Evolutionary conservation across 2,797 vertebrate genomes (phyloP).

Genomic region (Graptemys geographica): DNA sequence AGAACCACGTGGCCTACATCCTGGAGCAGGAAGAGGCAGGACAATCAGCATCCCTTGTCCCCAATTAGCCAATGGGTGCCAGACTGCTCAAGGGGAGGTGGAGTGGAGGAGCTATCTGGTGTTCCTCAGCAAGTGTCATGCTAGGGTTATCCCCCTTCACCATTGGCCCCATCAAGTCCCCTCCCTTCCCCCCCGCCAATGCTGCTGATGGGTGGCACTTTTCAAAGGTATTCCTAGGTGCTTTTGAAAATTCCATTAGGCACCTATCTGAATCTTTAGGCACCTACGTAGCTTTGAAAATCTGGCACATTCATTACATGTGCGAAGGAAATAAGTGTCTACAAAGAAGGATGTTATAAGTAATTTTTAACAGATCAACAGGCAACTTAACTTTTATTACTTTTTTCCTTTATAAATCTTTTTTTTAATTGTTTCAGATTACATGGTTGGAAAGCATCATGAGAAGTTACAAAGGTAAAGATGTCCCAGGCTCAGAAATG

Average conservation of each 20-base stretch:
- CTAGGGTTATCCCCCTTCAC: no score
- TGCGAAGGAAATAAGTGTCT: not conserved
- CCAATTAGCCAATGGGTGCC: not conserved
- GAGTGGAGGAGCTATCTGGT: not conserved
- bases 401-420: not conserved
- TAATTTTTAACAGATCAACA: not conserved
- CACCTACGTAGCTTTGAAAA: not conserved
- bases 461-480: not conserved
- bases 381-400: not conserved
- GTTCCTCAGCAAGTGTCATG: not conserved
- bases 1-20: not conserved
- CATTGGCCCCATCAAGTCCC: not conserved
- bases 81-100: not conserved
- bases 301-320: not conserved
- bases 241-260: not conserved
- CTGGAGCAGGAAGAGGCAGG: not conserved
- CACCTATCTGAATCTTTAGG: not conserved
- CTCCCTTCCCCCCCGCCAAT: no score
- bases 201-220: not conserved
- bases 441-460: not conserved
- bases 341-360: not conserved
- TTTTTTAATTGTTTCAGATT: not conserved
- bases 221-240: not conserved
- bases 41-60: not conserved
- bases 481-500: not conserved